phyloP scores from a whole-genome alignment of 23 tunicate genomes.

The Trididemnum clinides region DNA sequence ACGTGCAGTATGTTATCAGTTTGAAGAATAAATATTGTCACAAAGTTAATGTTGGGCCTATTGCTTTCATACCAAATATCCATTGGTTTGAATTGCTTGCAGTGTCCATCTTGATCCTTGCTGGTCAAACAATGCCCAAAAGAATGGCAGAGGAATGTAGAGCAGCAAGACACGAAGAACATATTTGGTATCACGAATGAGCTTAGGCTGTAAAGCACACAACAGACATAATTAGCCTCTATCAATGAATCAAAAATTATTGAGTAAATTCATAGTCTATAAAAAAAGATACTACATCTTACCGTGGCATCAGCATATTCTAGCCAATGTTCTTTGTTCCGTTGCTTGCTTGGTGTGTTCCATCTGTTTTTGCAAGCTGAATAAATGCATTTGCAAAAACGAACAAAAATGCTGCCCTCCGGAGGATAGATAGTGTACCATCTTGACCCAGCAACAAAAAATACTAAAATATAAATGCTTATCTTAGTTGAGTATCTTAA shows the following conservation, averaged over 20 bases:
- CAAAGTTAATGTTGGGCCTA: too few relatives aligned
- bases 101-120: slow-evolving; percentile 99
- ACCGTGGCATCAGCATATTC: slow-evolving; percentile 80
- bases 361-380: slow-evolving; percentile 81
- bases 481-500: background rate
- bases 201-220: slow-evolving; percentile 54
- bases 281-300: too few relatives aligned
- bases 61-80: slow-evolving; percentile 91
- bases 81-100: slow-evolving; percentile 96
- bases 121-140: slow-evolving; percentile 99
- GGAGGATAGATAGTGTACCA: slow-evolving; percentile 91
- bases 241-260: too few relatives aligned
- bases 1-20: too few relatives aligned
- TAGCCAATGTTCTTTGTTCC: slow-evolving; percentile 92
- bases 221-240: too few relatives aligned
- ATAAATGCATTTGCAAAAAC: slow-evolving; percentile 76
- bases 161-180: slow-evolving; percentile 84
- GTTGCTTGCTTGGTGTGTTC: slow-evolving; percentile 83
- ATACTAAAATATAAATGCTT: slow-evolving; percentile 35
- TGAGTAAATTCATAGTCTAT: too few relatives aligned
- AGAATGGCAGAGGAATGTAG: slow-evolving; percentile 89
- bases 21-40: too few relatives aligned
- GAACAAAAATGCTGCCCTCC: slow-evolving; percentile 75
- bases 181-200: slow-evolving; percentile 95
- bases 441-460: slow-evolving; percentile 77